phyloP scores from a whole-genome alignment of 2,888 invertebrate genomes.

The Chromoteleia sp. region DNA sequence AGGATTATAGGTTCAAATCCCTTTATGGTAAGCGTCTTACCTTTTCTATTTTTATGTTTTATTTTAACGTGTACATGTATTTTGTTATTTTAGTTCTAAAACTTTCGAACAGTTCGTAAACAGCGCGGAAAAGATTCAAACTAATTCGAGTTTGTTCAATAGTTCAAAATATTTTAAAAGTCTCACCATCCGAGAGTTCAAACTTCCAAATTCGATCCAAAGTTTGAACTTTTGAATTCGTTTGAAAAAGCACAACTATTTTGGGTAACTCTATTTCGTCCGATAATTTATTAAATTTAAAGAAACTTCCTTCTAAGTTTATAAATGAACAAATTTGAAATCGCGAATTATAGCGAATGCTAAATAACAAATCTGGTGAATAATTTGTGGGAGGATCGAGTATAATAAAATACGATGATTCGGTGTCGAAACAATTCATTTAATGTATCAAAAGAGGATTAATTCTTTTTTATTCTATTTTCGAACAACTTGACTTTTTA shows the following conservation, averaged over 20 bases:
- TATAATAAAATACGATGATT: too few species aligned
- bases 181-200: constrained; percentile 45
- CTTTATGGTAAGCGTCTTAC: constrained; percentile 24
- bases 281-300: constrained; percentile 50
- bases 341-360: too few species aligned
- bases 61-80: constrained; percentile 34
- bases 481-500: too few species aligned
- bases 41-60: constrained; percentile 26
- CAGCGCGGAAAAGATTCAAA: constrained; percentile 37
- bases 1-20: constrained; percentile 41
- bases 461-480: too few species aligned
- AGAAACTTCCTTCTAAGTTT: constrained; percentile 22
- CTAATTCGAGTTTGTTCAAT: constrained; percentile 56
- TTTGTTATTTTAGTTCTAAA: constrained; percentile 37
- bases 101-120: constrained; percentile 31
- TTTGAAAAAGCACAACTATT: constrained; percentile 61
- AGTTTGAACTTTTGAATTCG: constrained; percentile 59
- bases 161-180: constrained; percentile 51
- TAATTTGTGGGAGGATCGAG: too few species aligned
- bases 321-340: neutral
- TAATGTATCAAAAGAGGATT: too few species aligned
- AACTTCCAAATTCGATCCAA: constrained; percentile 51
- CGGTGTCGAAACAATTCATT: too few species aligned
- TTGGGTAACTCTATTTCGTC: constrained; percentile 43
- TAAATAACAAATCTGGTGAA: too few species aligned